phyloP scores from a whole-genome alignment of 2,797 vertebrate species.

The Furcifer pardalis region DNA sequence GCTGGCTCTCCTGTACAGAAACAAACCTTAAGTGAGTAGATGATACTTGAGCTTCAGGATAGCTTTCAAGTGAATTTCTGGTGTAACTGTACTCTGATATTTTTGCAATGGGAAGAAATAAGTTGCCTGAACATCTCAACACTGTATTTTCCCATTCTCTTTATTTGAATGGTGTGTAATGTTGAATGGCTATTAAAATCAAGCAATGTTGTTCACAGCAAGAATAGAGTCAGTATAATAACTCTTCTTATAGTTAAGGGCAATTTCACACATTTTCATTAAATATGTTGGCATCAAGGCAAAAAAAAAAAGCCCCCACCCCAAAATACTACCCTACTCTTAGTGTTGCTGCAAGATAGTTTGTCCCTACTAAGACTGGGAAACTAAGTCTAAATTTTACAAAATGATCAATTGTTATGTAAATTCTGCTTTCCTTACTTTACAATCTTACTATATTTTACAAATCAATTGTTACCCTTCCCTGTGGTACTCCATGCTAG shows the following conservation, averaged over 20 bases:
- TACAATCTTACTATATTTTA: background rate
- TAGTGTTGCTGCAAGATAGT: background rate
- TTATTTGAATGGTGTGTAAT: background rate
- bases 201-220: background rate
- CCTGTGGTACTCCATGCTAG: background rate
- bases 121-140: background rate
- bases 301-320: background rate
- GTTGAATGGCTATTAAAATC: background rate
- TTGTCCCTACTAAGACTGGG: background rate
- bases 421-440: background rate
- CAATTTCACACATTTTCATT: background rate
- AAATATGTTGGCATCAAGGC: background rate
- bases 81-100: background rate
- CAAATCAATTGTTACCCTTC: background rate
- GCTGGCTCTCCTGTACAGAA: slow-evolving; percentile 32
- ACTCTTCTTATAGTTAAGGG: background rate
- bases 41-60: background rate
- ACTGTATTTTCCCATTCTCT: background rate
- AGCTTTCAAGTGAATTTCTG: slow-evolving; percentile 1
- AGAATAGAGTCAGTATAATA: background rate
- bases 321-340: background rate
- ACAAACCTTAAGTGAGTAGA: background rate
- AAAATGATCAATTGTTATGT: background rate
- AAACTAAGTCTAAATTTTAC: background rate
- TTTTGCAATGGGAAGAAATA: background rate